Conservation (phyloP, 2,113 vertebrate genomes). For the Acinonyx jubatus region DNA sequence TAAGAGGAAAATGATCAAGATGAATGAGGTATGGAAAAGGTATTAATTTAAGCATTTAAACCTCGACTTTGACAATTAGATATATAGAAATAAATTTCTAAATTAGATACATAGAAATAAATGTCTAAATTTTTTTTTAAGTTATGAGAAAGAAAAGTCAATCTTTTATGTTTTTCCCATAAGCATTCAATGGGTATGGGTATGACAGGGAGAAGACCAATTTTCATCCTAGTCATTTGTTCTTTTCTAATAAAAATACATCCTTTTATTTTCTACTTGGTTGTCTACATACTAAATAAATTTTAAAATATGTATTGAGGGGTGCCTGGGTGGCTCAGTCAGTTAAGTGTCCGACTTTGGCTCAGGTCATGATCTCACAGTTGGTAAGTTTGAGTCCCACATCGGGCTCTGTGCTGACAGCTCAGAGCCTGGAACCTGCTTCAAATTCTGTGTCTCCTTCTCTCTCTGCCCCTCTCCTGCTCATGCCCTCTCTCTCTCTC, state of each 20-base stretch:
- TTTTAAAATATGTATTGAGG: not conserved
- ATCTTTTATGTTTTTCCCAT: not conserved
- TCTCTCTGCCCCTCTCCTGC: too few species aligned
- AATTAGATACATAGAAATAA: not conserved
- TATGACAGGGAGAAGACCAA: not conserved
- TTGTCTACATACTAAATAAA: not conserved
- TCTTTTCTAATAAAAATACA: not conserved
- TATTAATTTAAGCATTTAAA: not conserved
- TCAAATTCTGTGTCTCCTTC: too few species aligned
- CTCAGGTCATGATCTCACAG: too few species aligned
- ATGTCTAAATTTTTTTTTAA: constrained; percentile 31
- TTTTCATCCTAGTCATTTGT: constrained; percentile 3
- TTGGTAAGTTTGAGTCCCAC: too few species aligned
- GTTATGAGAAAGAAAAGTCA: not conserved
- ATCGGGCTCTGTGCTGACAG: too few species aligned
- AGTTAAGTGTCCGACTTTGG: too few species aligned
- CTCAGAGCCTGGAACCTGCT: too few species aligned
- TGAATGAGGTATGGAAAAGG: not conserved
- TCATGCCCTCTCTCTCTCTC: too few species aligned
- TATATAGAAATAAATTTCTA: not conserved
- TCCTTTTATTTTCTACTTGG: not conserved
- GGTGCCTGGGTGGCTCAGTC: too few species aligned
- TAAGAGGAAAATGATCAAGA: not conserved
- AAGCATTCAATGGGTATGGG: not conserved
- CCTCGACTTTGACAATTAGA: not conserved